These are phyloP conservation scores for Meandrusa payeni DNA, from an alignment of 2,888 invertebrate genomes.

Conservation along the genomic window DNA sequence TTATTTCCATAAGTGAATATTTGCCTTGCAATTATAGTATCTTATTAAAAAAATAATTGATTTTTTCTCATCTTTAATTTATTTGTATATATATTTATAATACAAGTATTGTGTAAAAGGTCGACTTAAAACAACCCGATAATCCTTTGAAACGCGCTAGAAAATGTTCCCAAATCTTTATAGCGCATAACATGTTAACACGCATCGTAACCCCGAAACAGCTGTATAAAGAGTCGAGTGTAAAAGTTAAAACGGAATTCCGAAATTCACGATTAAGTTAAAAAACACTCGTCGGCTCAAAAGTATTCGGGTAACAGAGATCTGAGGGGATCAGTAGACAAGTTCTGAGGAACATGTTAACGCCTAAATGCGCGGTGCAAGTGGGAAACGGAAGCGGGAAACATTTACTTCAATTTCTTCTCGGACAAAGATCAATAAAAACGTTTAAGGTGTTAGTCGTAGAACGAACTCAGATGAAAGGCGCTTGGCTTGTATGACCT, in stretches of 20 bases:
- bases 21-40: too few relatives aligned
- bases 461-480: too few relatives aligned
- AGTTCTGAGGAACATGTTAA: conserved; percentile 50
- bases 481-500: too few relatives aligned
- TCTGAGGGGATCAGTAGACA: conserved; percentile 50
- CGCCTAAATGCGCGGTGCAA: conserved; percentile 31
- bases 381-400: conserved; percentile 31
- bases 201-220: conserved; percentile 17
- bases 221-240: conserved; percentile 14
- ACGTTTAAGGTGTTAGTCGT: too few relatives aligned
- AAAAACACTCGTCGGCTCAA: conserved; percentile 48
- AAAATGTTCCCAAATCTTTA: conserved; percentile 9
- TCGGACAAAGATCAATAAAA: too few relatives aligned
- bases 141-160: not conserved
- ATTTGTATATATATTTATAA: too few relatives aligned
- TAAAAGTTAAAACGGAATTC: conserved; percentile 31
- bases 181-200: conserved; percentile 16
- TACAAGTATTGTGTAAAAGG: too few relatives aligned
- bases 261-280: conserved; percentile 56
- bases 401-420: too few relatives aligned
- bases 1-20: too few relatives aligned
- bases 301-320: conserved; percentile 63
- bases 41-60: too few relatives aligned
- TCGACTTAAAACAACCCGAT: too few relatives aligned
- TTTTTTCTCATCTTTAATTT: too few relatives aligned